These are phyloP conservation scores for Tachysurus vachellii DNA, from an alignment of 2,113 vertebrate species.

Conservation along the genomic window DNA sequence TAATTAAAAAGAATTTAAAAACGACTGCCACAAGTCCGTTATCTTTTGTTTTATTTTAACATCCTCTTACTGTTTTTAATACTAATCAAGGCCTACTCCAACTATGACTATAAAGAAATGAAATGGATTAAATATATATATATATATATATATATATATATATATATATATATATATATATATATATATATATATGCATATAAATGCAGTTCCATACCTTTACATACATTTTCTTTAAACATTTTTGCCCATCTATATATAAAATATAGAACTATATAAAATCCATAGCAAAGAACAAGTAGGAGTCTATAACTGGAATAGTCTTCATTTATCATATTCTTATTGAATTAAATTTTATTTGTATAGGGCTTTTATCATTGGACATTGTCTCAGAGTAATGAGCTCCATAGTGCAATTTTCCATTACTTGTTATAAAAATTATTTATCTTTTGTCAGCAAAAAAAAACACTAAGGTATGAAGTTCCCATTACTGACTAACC, in stretches of 20 bases:
- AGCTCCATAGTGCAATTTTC: constrained; percentile 89
- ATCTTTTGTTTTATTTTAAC: constrained; percentile 49
- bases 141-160: not conserved
- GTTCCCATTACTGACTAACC: constrained; percentile 96
- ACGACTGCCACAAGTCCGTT: constrained; percentile 32
- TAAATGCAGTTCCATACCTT: not conserved
- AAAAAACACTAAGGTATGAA: constrained; percentile 86
- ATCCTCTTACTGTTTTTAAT: constrained; percentile 29
- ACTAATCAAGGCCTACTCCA: constrained; percentile 4
- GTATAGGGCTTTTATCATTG: too few species aligned
- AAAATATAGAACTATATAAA: not conserved
- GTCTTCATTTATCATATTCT: constrained; percentile 74
- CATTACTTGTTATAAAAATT: constrained; percentile 84
- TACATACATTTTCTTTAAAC: too few species aligned
- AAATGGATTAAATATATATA: constrained; percentile 33
- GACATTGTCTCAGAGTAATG: constrained; percentile 8
- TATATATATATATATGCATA: not conserved
- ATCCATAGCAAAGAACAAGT: constrained; percentile 66
- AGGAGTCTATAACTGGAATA: constrained; percentile 74
- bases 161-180: not conserved
- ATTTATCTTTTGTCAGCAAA: constrained; percentile 97
- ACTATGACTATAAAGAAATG: constrained; percentile 39
- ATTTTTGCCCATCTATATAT: not conserved
- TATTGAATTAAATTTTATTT: constrained; percentile 42
- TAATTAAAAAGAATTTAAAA: constrained; percentile 49